Evolutionary conservation across 92 coral and sea anemone species (phyloP), one percentile per base, ranked within the genome.

Genomic region (Epizoanthus illoricatus): DNA sequence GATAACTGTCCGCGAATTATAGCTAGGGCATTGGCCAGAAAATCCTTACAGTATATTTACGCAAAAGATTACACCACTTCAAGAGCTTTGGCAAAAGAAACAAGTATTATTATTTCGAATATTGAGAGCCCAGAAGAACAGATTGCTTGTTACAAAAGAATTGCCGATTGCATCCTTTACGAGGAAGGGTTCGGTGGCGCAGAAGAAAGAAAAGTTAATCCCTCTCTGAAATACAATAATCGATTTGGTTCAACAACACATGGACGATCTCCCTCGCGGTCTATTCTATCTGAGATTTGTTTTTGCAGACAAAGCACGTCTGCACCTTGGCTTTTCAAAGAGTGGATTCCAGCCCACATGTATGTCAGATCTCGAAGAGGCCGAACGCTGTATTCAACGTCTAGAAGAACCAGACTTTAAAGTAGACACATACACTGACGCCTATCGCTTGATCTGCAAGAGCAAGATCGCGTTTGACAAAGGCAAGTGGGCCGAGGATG

Each of bases 381-480:
- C 73, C 69, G 69, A 75, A 64, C 43, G 45, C 11, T 58, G 69
- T 18, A 52, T 85, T 17, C 20, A 70, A 42, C 75, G 88, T 41
- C 88, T 85, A 6, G 88, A 85, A 80, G 84, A 85, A 78, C 84
- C 84, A 40, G 88, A 79, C 33, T 76, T 79, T 61, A 71, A 79
- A 60, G 61, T 75, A 12, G 81, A 79, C 15, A 79, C 80, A 18
- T 85, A 85, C 73, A 54, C 84, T 4, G 88, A 85, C 36, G 88
- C 84, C 23, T 85, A 58, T 75, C 84, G 80, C 55, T 76, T 85
- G 65, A 79, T 85, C 42, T 85, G 88, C 70, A 69, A 85, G 70
- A 85, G 84, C 69, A 76, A 76, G 23, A 80, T 80, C 55, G 84
- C 80, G 18, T 70, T 85, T 52, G 81, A 85, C 54, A 78, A 54